These are phyloP conservation scores for Dorcus hopei DNA, from an alignment of 2,888 invertebrate species.

Conservation along the genomic window DNA sequence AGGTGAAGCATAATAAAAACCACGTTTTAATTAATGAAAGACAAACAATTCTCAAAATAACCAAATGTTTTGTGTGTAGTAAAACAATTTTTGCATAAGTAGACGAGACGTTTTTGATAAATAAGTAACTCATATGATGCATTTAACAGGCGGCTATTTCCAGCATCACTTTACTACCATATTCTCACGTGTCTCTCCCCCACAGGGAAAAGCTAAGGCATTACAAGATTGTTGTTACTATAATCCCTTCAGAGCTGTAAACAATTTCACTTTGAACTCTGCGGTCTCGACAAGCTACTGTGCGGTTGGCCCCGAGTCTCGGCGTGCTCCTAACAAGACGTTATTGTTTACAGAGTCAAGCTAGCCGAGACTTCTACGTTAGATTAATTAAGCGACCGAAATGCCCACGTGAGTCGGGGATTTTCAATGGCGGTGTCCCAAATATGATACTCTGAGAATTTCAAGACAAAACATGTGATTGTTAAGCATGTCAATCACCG, in stretches of 20 bases:
- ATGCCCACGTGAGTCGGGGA: background rate
- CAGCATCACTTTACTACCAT: slow-evolving; percentile 38
- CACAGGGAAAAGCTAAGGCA: slow-evolving; percentile 35
- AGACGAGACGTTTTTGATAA: too few species aligned
- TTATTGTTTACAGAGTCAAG: background rate
- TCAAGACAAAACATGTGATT: slow-evolving; percentile 44
- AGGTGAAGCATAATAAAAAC: too few species aligned
- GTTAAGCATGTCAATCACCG: slow-evolving; percentile 46
- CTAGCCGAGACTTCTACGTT: background rate
- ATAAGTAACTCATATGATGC: slow-evolving; percentile 22
- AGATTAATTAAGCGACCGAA: background rate
- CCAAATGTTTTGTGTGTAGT: too few species aligned
- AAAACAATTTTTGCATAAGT: too few species aligned
- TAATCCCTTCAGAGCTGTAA: slow-evolving; percentile 44
- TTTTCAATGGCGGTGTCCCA: slow-evolving; percentile 1
- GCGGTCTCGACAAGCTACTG: slow-evolving; percentile 36
- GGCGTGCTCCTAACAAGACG: slow-evolving; percentile 14
- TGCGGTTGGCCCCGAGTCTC: slow-evolving; percentile 35
- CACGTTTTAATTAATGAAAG: too few species aligned
- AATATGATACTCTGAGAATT: slow-evolving; percentile 39
- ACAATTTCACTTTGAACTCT: slow-evolving; percentile 44
- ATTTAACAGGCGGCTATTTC: slow-evolving; percentile 44
- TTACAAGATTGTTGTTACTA: slow-evolving; percentile 46
- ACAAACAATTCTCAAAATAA: too few species aligned
- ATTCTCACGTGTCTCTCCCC: slow-evolving; percentile 43